phyloP scores from a whole-genome alignment of 1,140 invertebrate species.

The Linepithema humile region DNA sequence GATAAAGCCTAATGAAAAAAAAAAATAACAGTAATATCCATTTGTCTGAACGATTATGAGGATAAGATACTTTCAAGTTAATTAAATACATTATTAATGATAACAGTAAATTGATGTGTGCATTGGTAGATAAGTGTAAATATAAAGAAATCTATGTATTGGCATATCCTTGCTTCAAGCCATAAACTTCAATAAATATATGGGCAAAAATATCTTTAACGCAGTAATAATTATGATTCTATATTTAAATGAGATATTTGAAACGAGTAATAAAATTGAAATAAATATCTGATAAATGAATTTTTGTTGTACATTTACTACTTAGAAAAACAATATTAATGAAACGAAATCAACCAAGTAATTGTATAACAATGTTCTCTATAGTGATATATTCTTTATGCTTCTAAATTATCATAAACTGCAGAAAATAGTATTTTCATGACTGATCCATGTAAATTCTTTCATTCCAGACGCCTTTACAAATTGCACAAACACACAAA shows the following conservation, averaged over 20 bases:
- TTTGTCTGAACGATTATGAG: no score
- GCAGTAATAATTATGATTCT: not conserved
- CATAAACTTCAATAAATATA: constrained; percentile 5
- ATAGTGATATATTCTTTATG: not conserved
- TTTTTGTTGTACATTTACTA: not conserved
- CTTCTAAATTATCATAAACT: not conserved
- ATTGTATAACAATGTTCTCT: not conserved
- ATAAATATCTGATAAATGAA: not conserved
- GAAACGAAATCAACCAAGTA: not conserved
- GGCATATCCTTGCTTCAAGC: not conserved
- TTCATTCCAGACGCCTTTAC: constrained; percentile 85
- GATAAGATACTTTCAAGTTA: not conserved
- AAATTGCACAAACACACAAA: constrained; percentile 91
- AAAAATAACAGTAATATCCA: no score
- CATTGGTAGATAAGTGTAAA: not conserved
- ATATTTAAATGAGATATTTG: not conserved
- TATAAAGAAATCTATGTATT: no score
- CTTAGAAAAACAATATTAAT: not conserved
- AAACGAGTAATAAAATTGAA: not conserved
- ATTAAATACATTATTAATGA: not conserved
- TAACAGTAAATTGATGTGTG: not conserved
- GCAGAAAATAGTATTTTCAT: not conserved
- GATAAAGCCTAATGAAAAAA: not conserved
- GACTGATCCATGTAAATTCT: not conserved
- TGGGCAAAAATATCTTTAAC: not conserved